These are phyloP conservation scores for Phoeniculus purpureus DNA, from an alignment of 2,797 vertebrate genomes.

Conservation along the genomic window DNA sequence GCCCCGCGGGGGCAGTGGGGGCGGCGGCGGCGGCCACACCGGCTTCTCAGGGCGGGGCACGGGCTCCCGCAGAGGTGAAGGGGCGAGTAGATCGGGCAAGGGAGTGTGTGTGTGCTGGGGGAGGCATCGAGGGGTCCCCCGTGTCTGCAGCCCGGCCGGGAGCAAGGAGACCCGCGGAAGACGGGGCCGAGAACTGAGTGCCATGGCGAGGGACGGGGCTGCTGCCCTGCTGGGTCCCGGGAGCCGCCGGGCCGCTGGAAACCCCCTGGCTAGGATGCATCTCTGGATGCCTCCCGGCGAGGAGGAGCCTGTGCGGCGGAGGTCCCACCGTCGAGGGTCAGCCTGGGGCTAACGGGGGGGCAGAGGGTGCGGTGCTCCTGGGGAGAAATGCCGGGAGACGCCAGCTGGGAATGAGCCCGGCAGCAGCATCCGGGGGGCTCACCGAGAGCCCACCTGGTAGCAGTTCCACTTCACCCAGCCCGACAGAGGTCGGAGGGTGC, in stretches of 20 bases:
- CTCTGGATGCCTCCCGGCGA: too few relatives aligned
- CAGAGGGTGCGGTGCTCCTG: fast-evolving
- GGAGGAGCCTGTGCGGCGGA: too few relatives aligned
- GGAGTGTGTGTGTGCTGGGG: too few relatives aligned
- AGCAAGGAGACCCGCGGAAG: neutral
- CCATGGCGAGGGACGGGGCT: neutral
- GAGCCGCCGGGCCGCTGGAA: neutral
- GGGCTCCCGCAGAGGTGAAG: neutral
- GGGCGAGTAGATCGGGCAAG: neutral
- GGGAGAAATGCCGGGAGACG: too few relatives aligned
- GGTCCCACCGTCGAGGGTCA: neutral
- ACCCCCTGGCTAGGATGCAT: neutral
- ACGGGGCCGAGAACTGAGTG: neutral
- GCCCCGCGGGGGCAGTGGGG: neutral
- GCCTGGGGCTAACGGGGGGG: too few relatives aligned
- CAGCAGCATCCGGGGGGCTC: neutral
- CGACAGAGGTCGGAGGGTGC: too few relatives aligned
- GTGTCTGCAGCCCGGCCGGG: neutral
- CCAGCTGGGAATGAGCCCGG: neutral
- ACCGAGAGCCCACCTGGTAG: fast-evolving
- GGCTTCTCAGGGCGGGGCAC: neutral
- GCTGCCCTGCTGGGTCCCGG: neutral
- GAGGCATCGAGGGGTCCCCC: neutral
- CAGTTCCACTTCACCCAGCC: too few relatives aligned
- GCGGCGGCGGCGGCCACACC: neutral